Conservation (phyloP, 2,888 invertebrate genomes). For the Chaetogeoica ovagalla region DNA sequence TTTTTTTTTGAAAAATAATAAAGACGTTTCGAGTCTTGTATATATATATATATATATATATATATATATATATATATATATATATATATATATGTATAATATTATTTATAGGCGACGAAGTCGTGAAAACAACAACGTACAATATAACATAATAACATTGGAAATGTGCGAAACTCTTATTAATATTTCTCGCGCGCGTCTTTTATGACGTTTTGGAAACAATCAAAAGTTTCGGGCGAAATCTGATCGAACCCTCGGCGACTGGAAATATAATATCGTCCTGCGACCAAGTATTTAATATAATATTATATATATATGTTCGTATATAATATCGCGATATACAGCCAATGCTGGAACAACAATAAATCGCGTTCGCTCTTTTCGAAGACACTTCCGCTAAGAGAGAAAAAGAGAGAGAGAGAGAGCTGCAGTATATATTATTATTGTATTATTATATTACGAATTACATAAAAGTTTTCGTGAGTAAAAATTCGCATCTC, state of each 20-base stretch:
- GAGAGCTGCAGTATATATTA: neutral
- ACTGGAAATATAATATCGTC: constrained; percentile 42
- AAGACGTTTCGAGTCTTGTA: constrained; percentile 15
- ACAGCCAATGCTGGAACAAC: constrained; percentile 19
- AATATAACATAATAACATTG: constrained; percentile 31
- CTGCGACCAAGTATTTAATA: constrained; percentile 28
- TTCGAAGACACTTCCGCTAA: constrained; percentile 29
- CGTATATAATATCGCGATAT: neutral
- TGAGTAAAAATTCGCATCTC: neutral
- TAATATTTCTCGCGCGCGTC: constrained; percentile 23
- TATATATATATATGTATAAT: neutral
- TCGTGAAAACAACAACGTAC: constrained; percentile 18
- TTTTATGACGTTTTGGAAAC: constrained; percentile 51
- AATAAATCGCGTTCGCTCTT: constrained; percentile 43
- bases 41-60: neutral
- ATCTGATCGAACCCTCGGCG: constrained; percentile 51
- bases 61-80: neutral
- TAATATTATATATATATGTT: neutral
- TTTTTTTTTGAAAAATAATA: constrained; percentile 14
- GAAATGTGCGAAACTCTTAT: constrained; percentile 31
- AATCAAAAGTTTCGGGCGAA: constrained; percentile 49
- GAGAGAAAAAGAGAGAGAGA: too few species aligned
- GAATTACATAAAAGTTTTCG: constrained; percentile 25
- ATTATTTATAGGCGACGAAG: neutral
- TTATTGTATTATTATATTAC: neutral